Evolutionary conservation across 2,113 vertebrate genomes (phyloP).

Genomic region (Serilophus lunatus): DNA sequence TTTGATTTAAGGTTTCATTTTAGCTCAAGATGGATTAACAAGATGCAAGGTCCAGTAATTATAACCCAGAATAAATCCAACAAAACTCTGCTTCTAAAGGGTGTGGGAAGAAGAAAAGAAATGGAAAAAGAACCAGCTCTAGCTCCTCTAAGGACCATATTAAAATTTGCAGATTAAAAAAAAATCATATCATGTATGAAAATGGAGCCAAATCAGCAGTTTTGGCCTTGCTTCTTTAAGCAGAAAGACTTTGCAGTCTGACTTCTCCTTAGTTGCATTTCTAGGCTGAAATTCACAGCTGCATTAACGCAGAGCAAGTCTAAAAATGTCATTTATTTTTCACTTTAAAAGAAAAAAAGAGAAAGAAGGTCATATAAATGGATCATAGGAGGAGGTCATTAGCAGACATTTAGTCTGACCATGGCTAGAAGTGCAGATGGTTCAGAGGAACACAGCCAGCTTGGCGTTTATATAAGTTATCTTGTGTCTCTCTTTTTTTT

Average conservation of each 20-base stretch:
- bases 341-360: background rate
- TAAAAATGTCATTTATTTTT: conserved; percentile 72
- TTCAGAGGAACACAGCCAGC: conserved; percentile 71
- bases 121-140: conserved; percentile 21
- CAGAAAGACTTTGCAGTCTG: conserved; percentile 53
- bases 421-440: conserved; percentile 70
- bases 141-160: conserved; percentile 48
- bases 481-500: conserved; percentile 54
- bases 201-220: conserved; percentile 69
- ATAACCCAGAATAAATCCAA: background rate
- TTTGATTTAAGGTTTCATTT: background rate
- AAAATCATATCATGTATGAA: conserved; percentile 28
- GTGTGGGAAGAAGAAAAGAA: background rate
- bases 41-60: background rate
- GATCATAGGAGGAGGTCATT: conserved; percentile 51
- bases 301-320: conserved; percentile 43
- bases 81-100: background rate
- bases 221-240: conserved; percentile 53
- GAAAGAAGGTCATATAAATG: conserved; percentile 42
- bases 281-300: conserved; percentile 69
- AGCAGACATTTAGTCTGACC: conserved; percentile 74
- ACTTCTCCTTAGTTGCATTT: conserved; percentile 63
- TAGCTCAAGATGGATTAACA: conserved; percentile 30
- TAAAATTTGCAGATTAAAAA: conserved; percentile 65
- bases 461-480: conserved; percentile 67